Conservation (phyloP, 2,797 vertebrate species). For the Numenius phaeopus region DNA sequence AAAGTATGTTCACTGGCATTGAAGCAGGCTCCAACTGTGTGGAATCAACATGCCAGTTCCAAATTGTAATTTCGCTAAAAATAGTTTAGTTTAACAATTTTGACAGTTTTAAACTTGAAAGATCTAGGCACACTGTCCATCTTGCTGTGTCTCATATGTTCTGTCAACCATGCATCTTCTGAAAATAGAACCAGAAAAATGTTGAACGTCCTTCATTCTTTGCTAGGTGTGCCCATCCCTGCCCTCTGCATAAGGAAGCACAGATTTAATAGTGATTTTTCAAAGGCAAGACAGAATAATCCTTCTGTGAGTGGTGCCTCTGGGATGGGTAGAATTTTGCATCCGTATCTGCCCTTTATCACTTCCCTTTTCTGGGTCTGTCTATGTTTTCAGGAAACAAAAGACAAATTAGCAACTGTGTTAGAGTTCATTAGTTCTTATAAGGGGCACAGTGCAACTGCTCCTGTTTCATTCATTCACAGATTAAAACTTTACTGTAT, state of each 20-base stretch:
- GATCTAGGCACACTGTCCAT: conserved; percentile 36
- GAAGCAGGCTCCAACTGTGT: conserved; percentile 49
- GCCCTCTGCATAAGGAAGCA: not conserved
- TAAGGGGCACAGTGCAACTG: not conserved
- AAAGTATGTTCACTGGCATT: conserved; percentile 44
- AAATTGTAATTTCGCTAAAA: conserved; percentile 68
- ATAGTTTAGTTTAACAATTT: conserved; percentile 51
- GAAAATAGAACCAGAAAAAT: not conserved
- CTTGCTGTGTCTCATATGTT: conserved; percentile 30
- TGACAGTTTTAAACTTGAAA: conserved; percentile 58
- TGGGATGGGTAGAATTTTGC: not conserved
- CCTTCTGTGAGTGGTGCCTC: not conserved
- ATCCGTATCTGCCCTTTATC: not conserved
- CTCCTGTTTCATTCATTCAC: not conserved
- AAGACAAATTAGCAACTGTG: not conserved
- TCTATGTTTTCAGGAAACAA: not conserved
- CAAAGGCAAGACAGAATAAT: not conserved
- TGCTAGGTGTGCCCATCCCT: not conserved
- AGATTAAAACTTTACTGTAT: not conserved
- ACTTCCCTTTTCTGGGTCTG: not conserved
- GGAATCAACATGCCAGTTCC: conserved; percentile 47
- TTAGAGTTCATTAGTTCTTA: not conserved
- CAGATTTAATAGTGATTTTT: not conserved
- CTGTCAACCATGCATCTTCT: not conserved
- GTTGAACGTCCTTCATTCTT: not conserved